A percentile compares a stretch with the other conserved stretches of the same genome.
Evolutionary conservation across 2,888 invertebrate species (phyloP).

Genomic region (Drosophila pegasa): DNA sequence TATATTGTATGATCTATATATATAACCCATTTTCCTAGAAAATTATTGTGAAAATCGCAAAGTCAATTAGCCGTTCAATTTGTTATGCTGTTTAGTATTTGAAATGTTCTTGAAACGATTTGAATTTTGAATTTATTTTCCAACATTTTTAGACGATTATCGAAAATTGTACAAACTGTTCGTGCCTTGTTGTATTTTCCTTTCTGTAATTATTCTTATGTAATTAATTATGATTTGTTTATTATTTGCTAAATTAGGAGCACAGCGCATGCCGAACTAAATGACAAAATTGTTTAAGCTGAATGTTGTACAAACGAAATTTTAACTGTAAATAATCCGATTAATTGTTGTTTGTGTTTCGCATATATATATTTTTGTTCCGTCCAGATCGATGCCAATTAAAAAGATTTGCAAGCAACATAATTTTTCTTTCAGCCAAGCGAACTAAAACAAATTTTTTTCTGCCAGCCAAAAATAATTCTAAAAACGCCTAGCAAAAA

Average conservation of each 20-base stretch:
- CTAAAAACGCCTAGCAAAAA: slow-evolving; percentile 37
- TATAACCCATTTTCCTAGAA: slow-evolving; percentile 32
- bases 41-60: slow-evolving; percentile 41
- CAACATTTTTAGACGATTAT: slow-evolving; percentile 32
- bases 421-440: slow-evolving; percentile 44
- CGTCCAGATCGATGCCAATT: slow-evolving; percentile 31
- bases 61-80: slow-evolving; percentile 64
- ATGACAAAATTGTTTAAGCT: slow-evolving; percentile 50
- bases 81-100: slow-evolving; percentile 82
- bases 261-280: slow-evolving; percentile 44
- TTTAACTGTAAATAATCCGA: slow-evolving; percentile 66
- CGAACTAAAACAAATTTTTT: slow-evolving; percentile 28
- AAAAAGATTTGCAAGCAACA: slow-evolving; percentile 41
- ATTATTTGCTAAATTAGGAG: slow-evolving; percentile 72
- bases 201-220: slow-evolving; percentile 38
- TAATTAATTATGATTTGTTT: slow-evolving; percentile 67
- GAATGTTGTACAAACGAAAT: slow-evolving; percentile 69
- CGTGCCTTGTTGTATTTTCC: slow-evolving; percentile 52
- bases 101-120: slow-evolving; percentile 22
- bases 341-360: slow-evolving; percentile 51
- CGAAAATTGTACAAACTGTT: slow-evolving; percentile 45
- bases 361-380: slow-evolving; percentile 23
- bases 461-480: slow-evolving; percentile 40
- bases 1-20: slow-evolving; percentile 17
- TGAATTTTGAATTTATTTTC: slow-evolving; percentile 9